These are phyloP conservation scores for Salmo trutta DNA, from an alignment of 2,797 vertebrate species.

Conservation along the genomic window DNA sequence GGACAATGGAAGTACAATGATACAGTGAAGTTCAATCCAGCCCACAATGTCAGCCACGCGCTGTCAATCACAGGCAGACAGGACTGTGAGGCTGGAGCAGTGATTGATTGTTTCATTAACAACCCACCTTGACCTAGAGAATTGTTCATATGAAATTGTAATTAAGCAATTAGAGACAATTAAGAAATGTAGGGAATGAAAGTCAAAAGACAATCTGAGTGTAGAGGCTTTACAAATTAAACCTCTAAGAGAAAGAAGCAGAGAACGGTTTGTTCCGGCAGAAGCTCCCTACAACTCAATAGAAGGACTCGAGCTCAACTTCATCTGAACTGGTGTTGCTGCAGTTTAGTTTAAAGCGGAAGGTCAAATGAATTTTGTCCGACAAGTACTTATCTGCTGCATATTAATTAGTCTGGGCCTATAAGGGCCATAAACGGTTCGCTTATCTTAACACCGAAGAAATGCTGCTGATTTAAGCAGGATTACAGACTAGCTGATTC, in stretches of 20 bases:
- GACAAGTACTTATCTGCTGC: slow-evolving; percentile 78
- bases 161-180: slow-evolving; percentile 83
- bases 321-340: slow-evolving; percentile 32
- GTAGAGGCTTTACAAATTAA: slow-evolving; percentile 50
- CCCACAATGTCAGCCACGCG: slow-evolving; percentile 72
- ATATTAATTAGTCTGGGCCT: slow-evolving; percentile 77
- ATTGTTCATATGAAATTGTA: slow-evolving; percentile 84
- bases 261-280: slow-evolving; percentile 25
- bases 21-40: slow-evolving; percentile 52
- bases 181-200: slow-evolving; percentile 79
- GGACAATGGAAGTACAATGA: slow-evolving; percentile 46
- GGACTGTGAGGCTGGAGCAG: slow-evolving; percentile 64
- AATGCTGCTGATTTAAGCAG: slow-evolving; percentile 80
- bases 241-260: slow-evolving; percentile 46
- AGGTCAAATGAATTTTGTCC: slow-evolving; percentile 78
- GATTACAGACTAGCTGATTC: slow-evolving; percentile 68
- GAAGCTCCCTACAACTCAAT: slow-evolving; percentile 16
- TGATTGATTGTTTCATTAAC: slow-evolving; percentile 85
- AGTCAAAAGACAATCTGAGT: slow-evolving; percentile 74
- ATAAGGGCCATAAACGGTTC: slow-evolving; percentile 70
- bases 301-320: slow-evolving; percentile 63
- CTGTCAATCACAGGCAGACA: slow-evolving; percentile 73
- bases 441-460: slow-evolving; percentile 76
- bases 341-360: slow-evolving; percentile 65
- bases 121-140: slow-evolving; percentile 76